Evolutionary conservation across 92 coral and sea anemone genomes (phyloP), one percentile per base, ranked within the genome.

Genomic region (Metridium senile): DNA sequence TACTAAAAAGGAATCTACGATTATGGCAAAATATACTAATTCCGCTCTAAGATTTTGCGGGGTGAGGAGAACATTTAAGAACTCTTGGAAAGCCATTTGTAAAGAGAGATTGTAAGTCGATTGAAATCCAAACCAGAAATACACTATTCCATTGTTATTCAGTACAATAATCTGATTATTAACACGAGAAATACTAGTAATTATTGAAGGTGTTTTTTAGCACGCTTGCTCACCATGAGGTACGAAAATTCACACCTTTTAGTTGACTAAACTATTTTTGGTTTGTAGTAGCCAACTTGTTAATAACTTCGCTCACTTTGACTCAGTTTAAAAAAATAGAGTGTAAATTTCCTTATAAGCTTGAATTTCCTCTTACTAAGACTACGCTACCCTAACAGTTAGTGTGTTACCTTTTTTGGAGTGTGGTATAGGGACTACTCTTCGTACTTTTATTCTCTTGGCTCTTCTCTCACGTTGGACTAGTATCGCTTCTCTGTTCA

Each of bases 391-490:
- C n/a, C n/a, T n/a, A n/a, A n/a, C n/a, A 39, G 49, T 4, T 39
- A 4, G 6, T 39, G 49, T 4, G 13, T 39, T 39, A 39, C 49
- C 49, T 39, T 39, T 39, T 39, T 39, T 39, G 49, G 6, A 13
- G 8, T 39, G 49, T 39, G 49, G 49, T 39, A 13, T 39, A 13
- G 49, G 49, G 6, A 39, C 6, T 4, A 33, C 10, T 35, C 78
- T 57, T 25, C 57, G 21, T 18, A 73, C 67, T 11, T 53, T 28
- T 26, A 73, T 73, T 11, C 78, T 39, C 33, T 73, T 73, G n/a
- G 78, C 78, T 73, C 54, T 57, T 35, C 78, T 73, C 31, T 73
- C 78, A 11, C 64, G 78, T 33, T 73, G 78, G 27, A 73, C 78
- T 10, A 73, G 56, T n/a, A 33, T 30, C 10, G 78, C 78, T 22